Base-by-base conservation (phyloP, 2,888 invertebrate genomes). In the Melanostoma mellinum region DNA sequence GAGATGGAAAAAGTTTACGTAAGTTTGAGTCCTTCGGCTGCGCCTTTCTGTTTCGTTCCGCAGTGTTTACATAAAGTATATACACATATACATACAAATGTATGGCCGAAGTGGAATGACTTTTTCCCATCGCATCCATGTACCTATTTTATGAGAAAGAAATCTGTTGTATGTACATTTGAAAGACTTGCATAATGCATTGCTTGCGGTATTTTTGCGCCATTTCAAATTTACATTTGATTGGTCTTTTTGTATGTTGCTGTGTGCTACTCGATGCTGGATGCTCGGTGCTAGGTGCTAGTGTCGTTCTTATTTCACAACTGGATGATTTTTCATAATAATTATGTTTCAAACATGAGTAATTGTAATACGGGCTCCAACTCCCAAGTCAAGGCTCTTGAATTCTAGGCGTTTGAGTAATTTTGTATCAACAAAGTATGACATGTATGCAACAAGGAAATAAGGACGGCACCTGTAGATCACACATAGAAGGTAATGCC, bases 151-250 rank as follows among this genome's bases (percentile, higher is more conserved):
- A 50, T 71, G 44, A 61, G 50, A 61, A 69, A 40, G 48, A 72
- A 65, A 72, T 72, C 52, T 32, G 20, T 20, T 20, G 33, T 71
- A 65, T 58, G 44, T 80, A 53, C 30, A 60, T 40, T 69, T 32
- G 42, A 36, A 74, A 67, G 55, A 38, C 78, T 71, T 84, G 84
- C 74, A 79, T 79, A 84, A 84, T 84, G 79, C 61, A 79, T 75
- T 71, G 84, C 84, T 79, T 84, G 84, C 79, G 84, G 84, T 84
- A 84, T 75, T 84, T 84, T 71, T 79, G 79, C 74, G 79, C 71
- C 74, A 69, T 79, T 82, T 78, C 50, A 79, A 79, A 75, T 84
- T 84, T 75, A 75, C 79, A 84, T 79, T 79, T 84, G 84, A 84
- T 84, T 84, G 84, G 79, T 84, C 79, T 84, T 79, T 84, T 84